These are phyloP conservation scores for Mus caroli DNA, from an alignment of 2,797 vertebrate species.

Conservation along the genomic window DNA sequence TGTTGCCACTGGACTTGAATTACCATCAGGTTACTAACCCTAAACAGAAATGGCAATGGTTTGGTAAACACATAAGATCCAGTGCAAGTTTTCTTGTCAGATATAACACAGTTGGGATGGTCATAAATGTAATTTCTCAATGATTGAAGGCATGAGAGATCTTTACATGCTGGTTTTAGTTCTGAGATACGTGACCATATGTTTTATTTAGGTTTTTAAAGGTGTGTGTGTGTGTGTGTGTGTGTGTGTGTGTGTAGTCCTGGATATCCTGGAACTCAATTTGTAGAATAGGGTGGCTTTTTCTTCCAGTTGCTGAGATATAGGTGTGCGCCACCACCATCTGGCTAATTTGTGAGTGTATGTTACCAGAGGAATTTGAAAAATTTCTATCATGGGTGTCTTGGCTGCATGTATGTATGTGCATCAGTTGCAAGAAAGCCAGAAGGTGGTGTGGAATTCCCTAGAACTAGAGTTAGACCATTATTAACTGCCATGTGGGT, in stretches of 20 bases:
- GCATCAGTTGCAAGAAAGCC: not conserved
- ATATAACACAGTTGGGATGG: not conserved
- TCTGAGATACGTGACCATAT: not conserved
- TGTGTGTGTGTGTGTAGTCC: not conserved
- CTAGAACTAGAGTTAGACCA: not conserved
- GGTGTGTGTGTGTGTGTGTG: not conserved
- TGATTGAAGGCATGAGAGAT: not conserved
- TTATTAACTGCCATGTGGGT: not conserved
- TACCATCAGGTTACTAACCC: not conserved
- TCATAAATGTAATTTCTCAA: not conserved
- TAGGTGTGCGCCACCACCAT: not conserved
- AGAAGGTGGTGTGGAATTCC: not conserved
- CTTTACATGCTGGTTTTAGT: not conserved
- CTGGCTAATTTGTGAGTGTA: not conserved
- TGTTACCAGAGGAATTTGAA: not conserved
- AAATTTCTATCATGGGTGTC: not conserved
- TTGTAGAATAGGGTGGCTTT: not conserved
- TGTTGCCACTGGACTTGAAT: not conserved
- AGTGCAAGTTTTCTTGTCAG: not conserved
- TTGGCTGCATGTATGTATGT: not conserved
- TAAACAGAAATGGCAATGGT: not conserved
- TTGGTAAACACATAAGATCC: not conserved
- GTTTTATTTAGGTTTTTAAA: not conserved
- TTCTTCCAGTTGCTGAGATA: not conserved
- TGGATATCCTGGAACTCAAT: not conserved